Percentiles rank a stretch among this genome's conserved stretches.
These are phyloP conservation scores for Apistogramma diplotaenia DNA, from an alignment of 2,113 vertebrate genomes.

Conservation along the genomic window DNA sequence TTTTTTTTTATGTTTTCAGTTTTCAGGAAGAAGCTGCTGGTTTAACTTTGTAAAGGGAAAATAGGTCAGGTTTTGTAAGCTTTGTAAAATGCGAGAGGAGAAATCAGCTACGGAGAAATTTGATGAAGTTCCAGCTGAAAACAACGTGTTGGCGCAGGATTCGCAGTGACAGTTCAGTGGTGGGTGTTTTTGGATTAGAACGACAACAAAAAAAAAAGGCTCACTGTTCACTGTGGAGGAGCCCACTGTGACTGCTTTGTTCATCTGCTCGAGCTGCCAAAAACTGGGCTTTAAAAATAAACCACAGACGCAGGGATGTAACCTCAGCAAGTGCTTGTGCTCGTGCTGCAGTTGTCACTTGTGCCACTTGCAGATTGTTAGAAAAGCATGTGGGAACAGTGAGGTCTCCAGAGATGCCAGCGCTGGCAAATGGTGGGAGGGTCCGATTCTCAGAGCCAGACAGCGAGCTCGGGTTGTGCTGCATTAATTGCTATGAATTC, in stretches of 20 bases:
- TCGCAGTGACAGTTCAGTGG: not conserved
- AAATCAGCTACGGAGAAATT: not conserved
- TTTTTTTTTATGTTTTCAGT: not conserved
- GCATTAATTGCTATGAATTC: not conserved
- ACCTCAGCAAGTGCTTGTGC: not conserved
- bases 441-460: not conserved
- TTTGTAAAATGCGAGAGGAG: not conserved
- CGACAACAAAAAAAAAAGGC: not conserved
- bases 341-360: not conserved
- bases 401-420: not conserved
- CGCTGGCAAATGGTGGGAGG: not conserved
- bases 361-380: not conserved
- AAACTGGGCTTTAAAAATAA: not conserved
- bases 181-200: conserved; percentile 24
- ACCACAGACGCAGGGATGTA: not conserved
- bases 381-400: no score
- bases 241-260: not conserved
- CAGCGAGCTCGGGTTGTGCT: not conserved
- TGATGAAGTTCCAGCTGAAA: not conserved
- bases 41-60: not conserved
- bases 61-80: not conserved
- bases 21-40: not conserved
- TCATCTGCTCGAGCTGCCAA: not conserved
- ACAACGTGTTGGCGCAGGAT: not conserved
- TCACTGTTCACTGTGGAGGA: not conserved